Evolutionary conservation across 1,140 invertebrate genomes (phyloP), one percentile per base, ranked within the genome.

Genomic region (Lasaia peninsularis): DNA sequence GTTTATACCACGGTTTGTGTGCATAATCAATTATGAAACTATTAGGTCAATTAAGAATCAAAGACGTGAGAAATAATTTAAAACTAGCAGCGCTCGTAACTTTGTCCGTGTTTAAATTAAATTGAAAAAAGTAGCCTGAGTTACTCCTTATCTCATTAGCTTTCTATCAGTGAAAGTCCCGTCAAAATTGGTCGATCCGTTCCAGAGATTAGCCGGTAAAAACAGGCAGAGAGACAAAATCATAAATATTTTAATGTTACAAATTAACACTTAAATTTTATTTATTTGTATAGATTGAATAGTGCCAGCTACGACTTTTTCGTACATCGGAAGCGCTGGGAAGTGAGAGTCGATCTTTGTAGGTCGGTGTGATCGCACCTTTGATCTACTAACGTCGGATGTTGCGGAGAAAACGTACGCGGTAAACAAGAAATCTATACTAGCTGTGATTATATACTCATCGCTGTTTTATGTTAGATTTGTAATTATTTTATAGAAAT

Each of bases 331-430:
- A 53, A 44, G 40, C 52, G 54, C 37, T 68, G 56, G 70, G 69
- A 72, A 84, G 80, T 78, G 79, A 84, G 79, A 85, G 80, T 86
- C 65, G 72, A 71, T 71, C 60, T 81, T 79, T 74, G 73, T 86
- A 76, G 83, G 83, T 76, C 80, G 67, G 61, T 64, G 71, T 73
- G 68, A 73, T 77, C 78, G 60, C 75, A 63, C 65, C 62, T 65
- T 28, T 40, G 37, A 40, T 40, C 9, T 40, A 16, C 20, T 58
- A 44, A 53, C 57, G 71, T 70, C 65, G 54, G 63, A 40, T 40
- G 53, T 57, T 40, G 53, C 53, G 11, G 56, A 58, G 56, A 58
- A 40, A 40, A 40, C 16, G 37, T 10, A 20, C 37, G 18, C 10
- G 16, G 37, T 40, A 40, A 40, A 18, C 37, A 40, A 20, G 37